Evolutionary conservation across 92 coral and sea anemone species (phyloP).

Genomic region (Palythoa caribaeorum): DNA sequence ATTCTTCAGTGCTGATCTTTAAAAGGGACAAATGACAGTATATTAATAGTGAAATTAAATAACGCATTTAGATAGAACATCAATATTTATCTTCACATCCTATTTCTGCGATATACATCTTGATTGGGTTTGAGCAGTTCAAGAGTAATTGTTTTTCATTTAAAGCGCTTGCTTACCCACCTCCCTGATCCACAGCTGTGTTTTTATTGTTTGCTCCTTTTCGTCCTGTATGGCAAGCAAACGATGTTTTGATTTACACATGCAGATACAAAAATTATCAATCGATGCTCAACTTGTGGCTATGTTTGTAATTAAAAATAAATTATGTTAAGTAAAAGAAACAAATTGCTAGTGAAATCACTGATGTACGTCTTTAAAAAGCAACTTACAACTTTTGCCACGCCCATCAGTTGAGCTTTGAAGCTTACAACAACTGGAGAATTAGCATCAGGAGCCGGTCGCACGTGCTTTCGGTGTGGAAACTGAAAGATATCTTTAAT

Average conservation of each 20-base stretch:
- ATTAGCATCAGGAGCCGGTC: constrained; percentile 4
- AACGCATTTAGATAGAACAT: too few species aligned
- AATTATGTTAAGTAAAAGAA: not conserved
- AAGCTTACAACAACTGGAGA: constrained; percentile 20
- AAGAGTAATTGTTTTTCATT: too few species aligned
- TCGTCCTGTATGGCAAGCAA: constrained; percentile 21
- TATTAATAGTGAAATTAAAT: too few species aligned
- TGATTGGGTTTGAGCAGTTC: too few species aligned
- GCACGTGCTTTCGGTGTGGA: constrained; percentile 38
- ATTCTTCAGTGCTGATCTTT: too few species aligned
- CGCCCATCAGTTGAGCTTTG: constrained; percentile 43
- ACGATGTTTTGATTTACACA: not conserved
- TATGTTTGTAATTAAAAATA: too few species aligned
- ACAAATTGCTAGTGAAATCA: too few species aligned
- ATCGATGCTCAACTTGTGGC: too few species aligned
- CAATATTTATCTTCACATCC: too few species aligned
- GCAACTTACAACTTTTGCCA: constrained; percentile 39
- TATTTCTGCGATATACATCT: too few species aligned
- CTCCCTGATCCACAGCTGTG: constrained; percentile 33
- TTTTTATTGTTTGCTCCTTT: constrained; percentile 45
- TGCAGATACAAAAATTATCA: too few species aligned
- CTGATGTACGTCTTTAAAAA: not conserved
- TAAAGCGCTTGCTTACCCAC: not conserved
- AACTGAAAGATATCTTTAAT: constrained; percentile 28
- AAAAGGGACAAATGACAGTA: too few species aligned